A percentile compares a stretch with the other conserved stretches of the same genome.
Conservation (phyloP, 2,888 invertebrate species). For the Ischnus inquisitorius region DNA sequence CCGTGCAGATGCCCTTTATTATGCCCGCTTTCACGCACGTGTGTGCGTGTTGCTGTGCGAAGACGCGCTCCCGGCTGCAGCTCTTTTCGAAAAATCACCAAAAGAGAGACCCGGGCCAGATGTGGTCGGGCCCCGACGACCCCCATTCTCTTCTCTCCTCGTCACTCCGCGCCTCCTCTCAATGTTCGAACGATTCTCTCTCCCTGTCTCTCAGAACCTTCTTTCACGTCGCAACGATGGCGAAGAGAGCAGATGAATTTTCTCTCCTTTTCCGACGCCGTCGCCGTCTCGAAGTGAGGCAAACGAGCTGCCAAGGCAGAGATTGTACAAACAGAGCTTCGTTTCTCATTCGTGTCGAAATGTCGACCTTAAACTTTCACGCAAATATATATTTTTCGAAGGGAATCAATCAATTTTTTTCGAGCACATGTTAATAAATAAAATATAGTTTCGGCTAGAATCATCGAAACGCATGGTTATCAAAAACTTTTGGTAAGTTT, state of each 20-base stretch:
- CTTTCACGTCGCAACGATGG: constrained; percentile 52
- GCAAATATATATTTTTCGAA: constrained; percentile 2
- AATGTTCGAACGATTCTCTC: constrained; percentile 13
- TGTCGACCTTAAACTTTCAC: constrained; percentile 68
- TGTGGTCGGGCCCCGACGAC: constrained; percentile 70
- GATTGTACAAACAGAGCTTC: constrained; percentile 19
- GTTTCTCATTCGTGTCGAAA: constrained; percentile 22
- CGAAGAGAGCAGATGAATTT: constrained; percentile 30
- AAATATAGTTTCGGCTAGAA: not conserved
- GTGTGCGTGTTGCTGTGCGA: not conserved
- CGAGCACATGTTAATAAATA: not conserved
- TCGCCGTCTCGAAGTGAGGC: constrained; percentile 35
- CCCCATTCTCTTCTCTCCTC: constrained; percentile 61
- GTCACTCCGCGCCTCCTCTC: constrained; percentile 24
- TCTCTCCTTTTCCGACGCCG: not conserved
- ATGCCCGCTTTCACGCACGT: constrained; percentile 61
- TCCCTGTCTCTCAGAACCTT: constrained; percentile 59
- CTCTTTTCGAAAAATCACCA: constrained; percentile 77
- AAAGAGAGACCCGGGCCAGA: constrained; percentile 71
- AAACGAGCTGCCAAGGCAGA: constrained; percentile 48
- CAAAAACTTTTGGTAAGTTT: not conserved
- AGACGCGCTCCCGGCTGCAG: constrained; percentile 44
- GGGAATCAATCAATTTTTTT: not conserved
- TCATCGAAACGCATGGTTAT: too few relatives aligned
- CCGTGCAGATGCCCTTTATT: constrained; percentile 77